Percentiles rank a stretch among this genome's conserved stretches.
Conservation (phyloP, 2,113 vertebrate genomes). For the Ariopsis seemanni region DNA sequence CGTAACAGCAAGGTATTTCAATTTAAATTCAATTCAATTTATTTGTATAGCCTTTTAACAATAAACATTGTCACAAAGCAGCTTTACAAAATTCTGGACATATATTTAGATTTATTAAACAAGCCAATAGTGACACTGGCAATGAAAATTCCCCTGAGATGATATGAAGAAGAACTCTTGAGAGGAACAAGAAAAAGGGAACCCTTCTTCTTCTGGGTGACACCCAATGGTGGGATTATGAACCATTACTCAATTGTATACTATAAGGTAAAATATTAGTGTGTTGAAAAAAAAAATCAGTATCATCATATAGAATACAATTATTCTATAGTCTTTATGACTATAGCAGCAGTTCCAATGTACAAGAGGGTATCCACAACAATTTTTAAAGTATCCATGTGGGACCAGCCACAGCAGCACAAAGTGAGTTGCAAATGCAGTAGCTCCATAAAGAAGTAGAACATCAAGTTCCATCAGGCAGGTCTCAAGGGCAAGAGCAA, state of each 20-base stretch:
- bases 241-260: neutral
- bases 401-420: neutral
- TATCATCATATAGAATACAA: too few species aligned
- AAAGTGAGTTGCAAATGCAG: neutral
- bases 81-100: neutral
- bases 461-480: neutral
- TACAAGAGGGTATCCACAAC: neutral
- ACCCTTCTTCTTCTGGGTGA: neutral
- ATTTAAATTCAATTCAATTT: neutral
- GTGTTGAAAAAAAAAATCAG: neutral
- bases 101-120: neutral
- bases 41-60: neutral
- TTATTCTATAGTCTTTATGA: neutral
- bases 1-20: neutral
- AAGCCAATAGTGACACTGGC: neutral
- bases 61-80: too few species aligned
- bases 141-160: neutral
- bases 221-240: neutral
- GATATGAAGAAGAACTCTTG: neutral
- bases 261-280: neutral
- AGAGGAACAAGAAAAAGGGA: neutral
- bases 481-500: neutral
- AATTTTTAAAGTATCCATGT: neutral
- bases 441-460: neutral
- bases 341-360: neutral